Conservation (phyloP, 2,113 vertebrate genomes). For the Lagopus muta region DNA sequence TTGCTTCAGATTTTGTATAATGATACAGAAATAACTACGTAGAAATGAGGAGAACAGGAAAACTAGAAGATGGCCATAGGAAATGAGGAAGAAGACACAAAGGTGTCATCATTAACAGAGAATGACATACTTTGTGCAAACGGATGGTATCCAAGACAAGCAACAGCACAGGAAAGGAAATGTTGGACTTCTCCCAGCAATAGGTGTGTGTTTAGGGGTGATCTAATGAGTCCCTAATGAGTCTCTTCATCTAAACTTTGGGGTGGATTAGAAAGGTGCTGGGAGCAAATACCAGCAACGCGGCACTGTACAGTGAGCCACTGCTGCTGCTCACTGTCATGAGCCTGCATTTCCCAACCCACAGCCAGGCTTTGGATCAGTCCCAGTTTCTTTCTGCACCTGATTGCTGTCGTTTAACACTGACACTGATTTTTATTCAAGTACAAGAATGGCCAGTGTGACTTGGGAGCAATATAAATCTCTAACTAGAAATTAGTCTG, state of each 20-base stretch:
- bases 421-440: slow-evolving; percentile 1
- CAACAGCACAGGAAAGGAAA: not conserved
- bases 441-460: not conserved
- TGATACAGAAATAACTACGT: not conserved
- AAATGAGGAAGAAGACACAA: not conserved
- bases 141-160: not conserved
- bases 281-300: not conserved
- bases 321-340: not conserved
- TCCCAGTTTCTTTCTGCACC: not conserved
- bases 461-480: not conserved
- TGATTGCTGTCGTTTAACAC: not conserved
- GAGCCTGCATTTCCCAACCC: not conserved
- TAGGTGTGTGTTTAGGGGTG: not conserved
- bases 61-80: not conserved
- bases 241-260: not conserved
- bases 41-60: not conserved
- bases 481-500: slow-evolving; percentile 33
- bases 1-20: not conserved
- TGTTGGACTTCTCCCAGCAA: not conserved
- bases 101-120: not conserved
- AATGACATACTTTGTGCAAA: not conserved
- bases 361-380: not conserved
- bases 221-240: not conserved
- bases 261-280: not conserved
- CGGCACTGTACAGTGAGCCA: not conserved